These are phyloP conservation scores for Panopea generosa DNA, from an alignment of 2,888 invertebrate species.

Conservation along the genomic window DNA sequence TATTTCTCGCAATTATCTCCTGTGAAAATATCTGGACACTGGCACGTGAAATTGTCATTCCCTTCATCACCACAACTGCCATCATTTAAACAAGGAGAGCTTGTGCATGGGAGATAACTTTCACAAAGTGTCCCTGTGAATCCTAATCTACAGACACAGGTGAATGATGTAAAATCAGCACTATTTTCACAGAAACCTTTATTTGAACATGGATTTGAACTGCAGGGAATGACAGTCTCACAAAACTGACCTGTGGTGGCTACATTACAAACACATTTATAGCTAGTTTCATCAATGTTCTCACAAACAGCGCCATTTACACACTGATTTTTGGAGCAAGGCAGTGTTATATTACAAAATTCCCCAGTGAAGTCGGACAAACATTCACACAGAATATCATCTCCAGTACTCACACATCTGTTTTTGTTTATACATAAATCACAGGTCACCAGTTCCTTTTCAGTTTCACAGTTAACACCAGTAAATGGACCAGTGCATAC, in stretches of 20 bases:
- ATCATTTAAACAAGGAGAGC: constrained; percentile 65
- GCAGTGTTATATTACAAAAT: constrained; percentile 70
- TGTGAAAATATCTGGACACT: constrained; percentile 66
- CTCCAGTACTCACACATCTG: constrained; percentile 37
- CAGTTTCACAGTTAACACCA: constrained; percentile 66
- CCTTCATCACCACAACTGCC: constrained; percentile 80
- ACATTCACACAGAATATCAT: constrained; percentile 70
- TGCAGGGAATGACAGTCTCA: constrained; percentile 65
- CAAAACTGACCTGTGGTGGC: constrained; percentile 66
- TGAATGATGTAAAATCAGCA: constrained; percentile 40
- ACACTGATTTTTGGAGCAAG: constrained; percentile 75
- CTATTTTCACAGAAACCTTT: constrained; percentile 53
- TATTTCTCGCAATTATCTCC: constrained; percentile 65
- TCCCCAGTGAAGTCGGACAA: constrained; percentile 70
- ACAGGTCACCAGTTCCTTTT: constrained; percentile 19
- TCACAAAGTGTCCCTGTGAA: constrained; percentile 71
- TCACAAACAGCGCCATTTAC: constrained; percentile 91
- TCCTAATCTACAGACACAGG: constrained; percentile 62
- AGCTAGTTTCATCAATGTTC: constrained; percentile 87
- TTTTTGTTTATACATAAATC: constrained; percentile 31
- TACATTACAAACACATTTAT: constrained; percentile 68
- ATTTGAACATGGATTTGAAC: constrained; percentile 61
- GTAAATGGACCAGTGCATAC: constrained; percentile 57
- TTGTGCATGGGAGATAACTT: constrained; percentile 63
- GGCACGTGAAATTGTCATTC: constrained; percentile 58